Percentiles rank a stretch among this genome's conserved stretches.
Conservation (phyloP, 2,113 vertebrate genomes). For the Pachyramphus minor region DNA sequence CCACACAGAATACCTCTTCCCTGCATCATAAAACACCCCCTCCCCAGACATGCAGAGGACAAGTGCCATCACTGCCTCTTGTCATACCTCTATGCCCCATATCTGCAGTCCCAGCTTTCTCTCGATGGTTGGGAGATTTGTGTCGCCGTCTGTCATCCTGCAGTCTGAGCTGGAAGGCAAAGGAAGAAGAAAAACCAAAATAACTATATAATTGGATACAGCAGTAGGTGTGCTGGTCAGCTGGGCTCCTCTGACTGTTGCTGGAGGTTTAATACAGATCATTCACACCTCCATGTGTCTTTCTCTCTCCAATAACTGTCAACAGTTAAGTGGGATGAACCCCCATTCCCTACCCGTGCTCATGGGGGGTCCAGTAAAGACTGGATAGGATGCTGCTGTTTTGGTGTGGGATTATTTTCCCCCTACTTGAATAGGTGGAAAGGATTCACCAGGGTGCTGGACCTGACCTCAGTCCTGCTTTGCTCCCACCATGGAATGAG, state of each 20-base stretch:
- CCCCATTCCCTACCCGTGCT: neutral
- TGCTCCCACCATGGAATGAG: fast-evolving
- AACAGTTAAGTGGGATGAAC: neutral
- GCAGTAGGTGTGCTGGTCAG: neutral
- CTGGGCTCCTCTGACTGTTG: neutral
- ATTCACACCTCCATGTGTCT: neutral
- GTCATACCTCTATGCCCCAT: slow-evolving; percentile 90
- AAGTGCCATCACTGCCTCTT: neutral
- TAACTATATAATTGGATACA: neutral
- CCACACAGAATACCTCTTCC: neutral
- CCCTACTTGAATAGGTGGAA: neutral
- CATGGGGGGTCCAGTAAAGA: neutral
- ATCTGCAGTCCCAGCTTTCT: slow-evolving; percentile 84
- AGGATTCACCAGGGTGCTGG: fast-evolving
- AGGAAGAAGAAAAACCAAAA: neutral
- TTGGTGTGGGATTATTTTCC: neutral
- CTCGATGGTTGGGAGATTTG: slow-evolving; percentile 63
- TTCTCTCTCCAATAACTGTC: neutral
- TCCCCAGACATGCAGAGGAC: neutral
- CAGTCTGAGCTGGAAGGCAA: slow-evolving; percentile 47
- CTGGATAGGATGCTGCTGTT: neutral
- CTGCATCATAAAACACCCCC: neutral
- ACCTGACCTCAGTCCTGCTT: neutral
- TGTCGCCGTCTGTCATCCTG: slow-evolving; percentile 73
- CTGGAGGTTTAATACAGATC: neutral